Evolutionary conservation across 2,797 vertebrate species (phyloP).

Genomic region (Acropternis orthonyx): DNA sequence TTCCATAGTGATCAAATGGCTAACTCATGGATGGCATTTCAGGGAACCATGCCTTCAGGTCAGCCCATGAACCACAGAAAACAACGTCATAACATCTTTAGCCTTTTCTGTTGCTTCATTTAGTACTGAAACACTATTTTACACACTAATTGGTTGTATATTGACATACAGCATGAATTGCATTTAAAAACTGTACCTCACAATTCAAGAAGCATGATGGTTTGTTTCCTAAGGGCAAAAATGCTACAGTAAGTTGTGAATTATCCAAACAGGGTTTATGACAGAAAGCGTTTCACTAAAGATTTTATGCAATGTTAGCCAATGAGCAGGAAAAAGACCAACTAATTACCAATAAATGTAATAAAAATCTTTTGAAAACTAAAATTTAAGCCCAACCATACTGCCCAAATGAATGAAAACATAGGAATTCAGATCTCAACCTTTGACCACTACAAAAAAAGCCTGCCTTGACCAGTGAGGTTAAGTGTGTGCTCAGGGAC

Average conservation of each 20-base stretch:
- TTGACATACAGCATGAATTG: not conserved
- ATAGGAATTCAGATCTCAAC: not conserved
- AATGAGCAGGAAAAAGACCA: not conserved
- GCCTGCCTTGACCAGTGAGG: not conserved
- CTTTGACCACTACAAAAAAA: not conserved
- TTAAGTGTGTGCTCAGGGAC: not conserved
- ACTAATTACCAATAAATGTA: not conserved
- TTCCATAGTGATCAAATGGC: not conserved
- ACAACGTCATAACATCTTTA: not conserved
- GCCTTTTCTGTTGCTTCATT: not conserved
- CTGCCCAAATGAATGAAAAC: not conserved
- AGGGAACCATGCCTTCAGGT: not conserved
- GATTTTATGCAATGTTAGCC: not conserved
- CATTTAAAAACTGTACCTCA: not conserved
- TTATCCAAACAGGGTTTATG: not conserved
- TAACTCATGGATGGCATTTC: not conserved
- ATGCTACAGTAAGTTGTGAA: not conserved
- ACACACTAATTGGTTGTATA: not conserved
- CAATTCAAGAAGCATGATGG: not conserved
- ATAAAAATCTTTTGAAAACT: not conserved
- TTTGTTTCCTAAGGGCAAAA: not conserved
- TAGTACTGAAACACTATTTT: not conserved
- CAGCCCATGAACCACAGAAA: not conserved
- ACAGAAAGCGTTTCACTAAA: not conserved
- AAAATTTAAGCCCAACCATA: not conserved